These are phyloP conservation scores for Anoplophora glabripennis DNA, from an alignment of 1,140 invertebrate species.

Conservation along the genomic window DNA sequence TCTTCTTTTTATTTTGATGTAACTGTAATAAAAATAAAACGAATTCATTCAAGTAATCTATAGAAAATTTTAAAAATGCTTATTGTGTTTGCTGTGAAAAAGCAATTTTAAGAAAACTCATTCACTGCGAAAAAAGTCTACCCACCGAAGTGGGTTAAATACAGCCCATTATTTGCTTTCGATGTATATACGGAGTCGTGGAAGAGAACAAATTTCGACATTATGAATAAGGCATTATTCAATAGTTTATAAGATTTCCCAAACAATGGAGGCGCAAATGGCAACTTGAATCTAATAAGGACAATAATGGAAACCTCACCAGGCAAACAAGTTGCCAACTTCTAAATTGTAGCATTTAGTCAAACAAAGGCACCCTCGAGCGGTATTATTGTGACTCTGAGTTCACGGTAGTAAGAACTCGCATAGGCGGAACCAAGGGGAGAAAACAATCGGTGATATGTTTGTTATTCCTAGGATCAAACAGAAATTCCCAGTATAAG, in stretches of 20 bases:
- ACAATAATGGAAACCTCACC: slow-evolving; percentile 48
- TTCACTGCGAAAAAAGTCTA: too few species aligned
- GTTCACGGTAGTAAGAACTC: slow-evolving; percentile 26
- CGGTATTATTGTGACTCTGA: slow-evolving; percentile 41
- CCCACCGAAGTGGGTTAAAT: too few species aligned
- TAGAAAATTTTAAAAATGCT: too few species aligned
- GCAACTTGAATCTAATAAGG: slow-evolving; percentile 45
- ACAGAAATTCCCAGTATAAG: too few species aligned
- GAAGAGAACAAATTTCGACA: slow-evolving; percentile 26
- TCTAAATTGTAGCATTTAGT: slow-evolving; percentile 50
- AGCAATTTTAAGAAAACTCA: too few species aligned
- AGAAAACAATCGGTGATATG: neutral
- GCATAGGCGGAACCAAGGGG: slow-evolving; percentile 6
- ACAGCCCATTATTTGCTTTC: too few species aligned
- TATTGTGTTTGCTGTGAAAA: too few species aligned
- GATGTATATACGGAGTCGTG: too few species aligned
- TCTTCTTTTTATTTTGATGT: too few species aligned
- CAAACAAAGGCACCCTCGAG: slow-evolving; percentile 47
- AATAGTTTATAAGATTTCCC: slow-evolving; percentile 45
- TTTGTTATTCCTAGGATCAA: neutral
- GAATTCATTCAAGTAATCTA: too few species aligned
- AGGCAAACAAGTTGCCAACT: slow-evolving; percentile 48
- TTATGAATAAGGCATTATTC: slow-evolving; percentile 39
- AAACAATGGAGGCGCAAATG: slow-evolving; percentile 43
- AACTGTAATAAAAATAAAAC: too few species aligned